Base-by-base conservation (phyloP, 2,113 vertebrate species). In the Rhinopomastus cyanomelas region DNA sequence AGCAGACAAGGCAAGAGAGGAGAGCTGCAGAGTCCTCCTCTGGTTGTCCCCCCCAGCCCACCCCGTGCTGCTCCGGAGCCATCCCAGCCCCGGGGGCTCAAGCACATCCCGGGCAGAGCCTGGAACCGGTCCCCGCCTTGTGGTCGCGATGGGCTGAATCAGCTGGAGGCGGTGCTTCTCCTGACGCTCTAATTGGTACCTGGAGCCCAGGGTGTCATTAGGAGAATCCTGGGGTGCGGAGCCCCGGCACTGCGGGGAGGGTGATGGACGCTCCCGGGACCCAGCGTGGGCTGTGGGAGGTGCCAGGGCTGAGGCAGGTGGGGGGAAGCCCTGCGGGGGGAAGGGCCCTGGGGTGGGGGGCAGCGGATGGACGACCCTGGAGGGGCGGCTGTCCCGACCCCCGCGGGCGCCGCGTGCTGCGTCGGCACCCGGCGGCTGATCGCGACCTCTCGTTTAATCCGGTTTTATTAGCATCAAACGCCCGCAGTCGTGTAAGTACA, bases 381-480 rank as follows among this genome's bases (percentile, higher is more conserved):
- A 29, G 89, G 71, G 75, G 61, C 71, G 34, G 2, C n/a, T n/a
- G 55, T 61, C 72, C 48, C 6, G 4, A 72, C 29, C 69, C 25
- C 78, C 78, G 66, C 80, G 3, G 27, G 81, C 88, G 67, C 59
- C 2, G 0, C 8, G 20, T 67, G 42, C 88, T 48, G 91, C 81
- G 60, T 91, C 61, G 94, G 96, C 96, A 95, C 92, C 83, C 60
- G 19, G 95, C 81, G 93, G 93, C 80, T 85, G 95, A 95, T 95
- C 84, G 96, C 96, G 95, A 78, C 93, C 95, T 96, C 93, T 94
- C 59, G 85, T 96, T 95, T 97, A 96, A 94, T 96, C 96, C 95
- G 94, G 53, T 96, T 97, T 97, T 97, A 97, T 96, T 95, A 97
- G 97, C 97, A 96, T 97, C 97, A 96, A 95, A 96, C 96, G 95